Evolutionary conservation across 2,888 invertebrate species (phyloP).

Genomic region (Cerastis rubricosa): DNA sequence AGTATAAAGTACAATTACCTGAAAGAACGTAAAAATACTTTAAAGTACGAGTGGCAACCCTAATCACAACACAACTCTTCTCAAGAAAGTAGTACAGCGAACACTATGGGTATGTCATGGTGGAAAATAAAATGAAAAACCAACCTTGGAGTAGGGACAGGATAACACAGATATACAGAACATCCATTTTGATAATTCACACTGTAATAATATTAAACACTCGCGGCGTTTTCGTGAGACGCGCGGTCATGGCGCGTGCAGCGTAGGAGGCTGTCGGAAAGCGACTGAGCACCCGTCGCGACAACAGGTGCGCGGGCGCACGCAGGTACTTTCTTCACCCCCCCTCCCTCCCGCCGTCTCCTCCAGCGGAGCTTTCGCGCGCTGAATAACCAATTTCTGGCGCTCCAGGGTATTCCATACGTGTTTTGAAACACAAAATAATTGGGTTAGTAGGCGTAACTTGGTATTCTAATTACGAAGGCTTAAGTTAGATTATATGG

Average conservation of each 20-base stretch:
- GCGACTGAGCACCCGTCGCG: conserved; percentile 74
- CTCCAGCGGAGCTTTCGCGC: conserved; percentile 79
- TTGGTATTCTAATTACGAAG: conserved; percentile 56
- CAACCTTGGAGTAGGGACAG: conserved; percentile 79
- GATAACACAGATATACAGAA: conserved; percentile 76
- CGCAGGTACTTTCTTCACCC: conserved; percentile 69
- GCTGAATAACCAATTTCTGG: conserved; percentile 83
- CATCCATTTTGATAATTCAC: conserved; percentile 84
- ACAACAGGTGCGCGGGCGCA: conserved; percentile 79
- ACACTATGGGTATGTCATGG: conserved; percentile 18
- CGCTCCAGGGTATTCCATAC: conserved; percentile 74
- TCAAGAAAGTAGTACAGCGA: conserved; percentile 52
- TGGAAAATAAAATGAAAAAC: conserved; percentile 34
- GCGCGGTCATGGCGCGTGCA: conserved; percentile 79
- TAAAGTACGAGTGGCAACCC: too few relatives aligned
- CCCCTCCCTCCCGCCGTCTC: conserved; percentile 34
- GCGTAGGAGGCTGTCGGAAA: conserved; percentile 70
- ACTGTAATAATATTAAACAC: conserved; percentile 78
- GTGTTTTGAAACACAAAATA: conserved; percentile 69
- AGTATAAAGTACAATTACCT: too few relatives aligned
- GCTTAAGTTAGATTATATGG: conserved; percentile 38
- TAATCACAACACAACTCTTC: conserved; percentile 44
- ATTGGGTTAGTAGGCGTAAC: conserved; percentile 70
- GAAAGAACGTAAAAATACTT: too few relatives aligned
- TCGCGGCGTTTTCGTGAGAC: conserved; percentile 77